These are phyloP conservation scores for Euwallacea similis DNA, from an alignment of 1,140 invertebrate species.

Conservation along the genomic window DNA sequence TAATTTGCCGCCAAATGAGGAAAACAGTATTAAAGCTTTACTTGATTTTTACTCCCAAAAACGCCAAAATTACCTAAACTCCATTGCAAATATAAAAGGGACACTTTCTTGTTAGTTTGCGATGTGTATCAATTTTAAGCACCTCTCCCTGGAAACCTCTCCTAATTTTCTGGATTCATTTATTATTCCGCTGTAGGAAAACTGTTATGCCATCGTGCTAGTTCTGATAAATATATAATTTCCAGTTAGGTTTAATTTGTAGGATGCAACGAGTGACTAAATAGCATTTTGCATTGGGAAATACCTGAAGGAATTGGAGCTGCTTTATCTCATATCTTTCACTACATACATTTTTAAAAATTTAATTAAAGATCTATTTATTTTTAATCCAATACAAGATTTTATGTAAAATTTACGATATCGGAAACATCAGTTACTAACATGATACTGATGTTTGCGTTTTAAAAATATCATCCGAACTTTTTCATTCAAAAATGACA, in stretches of 20 bases:
- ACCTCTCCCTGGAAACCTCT: not conserved
- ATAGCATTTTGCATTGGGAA: conserved; percentile 30
- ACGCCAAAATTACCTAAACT: not conserved
- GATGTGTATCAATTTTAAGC: not conserved
- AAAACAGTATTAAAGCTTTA: conserved; percentile 20
- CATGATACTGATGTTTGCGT: too few relatives aligned
- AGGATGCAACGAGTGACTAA: conserved; percentile 27
- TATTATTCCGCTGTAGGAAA: conserved; percentile 15
- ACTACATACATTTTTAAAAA: conserved; percentile 11
- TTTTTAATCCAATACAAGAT: not conserved
- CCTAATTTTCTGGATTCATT: conserved; percentile 4
- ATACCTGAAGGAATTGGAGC: conserved; percentile 16
- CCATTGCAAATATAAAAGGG: too few relatives aligned
- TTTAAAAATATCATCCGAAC: too few relatives aligned
- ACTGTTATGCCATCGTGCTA: conserved; percentile 17
- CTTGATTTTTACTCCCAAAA: conserved; percentile 23
- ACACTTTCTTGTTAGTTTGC: not conserved
- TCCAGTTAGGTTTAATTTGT: conserved; percentile 31
- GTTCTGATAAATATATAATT: conserved; percentile 33
- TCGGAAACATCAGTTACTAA: not conserved
- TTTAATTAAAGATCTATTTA: conserved; percentile 7
- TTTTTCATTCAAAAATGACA: too few relatives aligned
- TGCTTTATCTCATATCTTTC: conserved; percentile 5
- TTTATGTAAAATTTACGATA: not conserved
- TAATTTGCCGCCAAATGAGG: conserved; percentile 24